Base-by-base conservation (phyloP, 2,888 invertebrate genomes). In the Sinopyrophorus schimmeli region DNA sequence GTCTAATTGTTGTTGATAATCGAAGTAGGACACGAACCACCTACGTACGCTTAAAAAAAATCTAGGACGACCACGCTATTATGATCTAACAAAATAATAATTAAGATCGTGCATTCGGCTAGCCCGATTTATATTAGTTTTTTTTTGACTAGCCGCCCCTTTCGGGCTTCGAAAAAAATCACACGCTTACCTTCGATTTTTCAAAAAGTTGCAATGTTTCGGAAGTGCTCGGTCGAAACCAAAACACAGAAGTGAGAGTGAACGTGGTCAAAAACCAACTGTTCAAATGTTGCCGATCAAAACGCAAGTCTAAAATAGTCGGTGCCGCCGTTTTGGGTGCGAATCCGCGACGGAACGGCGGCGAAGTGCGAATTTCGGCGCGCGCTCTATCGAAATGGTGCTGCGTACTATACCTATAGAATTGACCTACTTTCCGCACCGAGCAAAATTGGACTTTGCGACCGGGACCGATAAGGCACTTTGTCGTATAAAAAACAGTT, bases 351-450 rank as follows among this genome's bases (percentile, higher is more conserved):
- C 26, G 10, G 5, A 16, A 24, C 5, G 35, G 15, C 23, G 35
- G 3, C 6, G 27, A 14, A 12, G 11, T 27, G 5, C 3, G 6
- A 27, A 7, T 7, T 14, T 23, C 23, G 15, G 24, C 35, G 30
- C 14, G 43, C 44, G 50, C 44, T 39, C 35, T 4, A 6, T 5
- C 9, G 3, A 26, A 12, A 31, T 30, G 32, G 21, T 40, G 30
- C 37, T n/a, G 47, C 31, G 47, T 20, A 57, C 56, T 55, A 53
- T 44, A 39, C 49, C 51, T 50, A n/a, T 48, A 57, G 58, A 56
- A 54, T 37, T 58, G 58, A 57, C 58, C 58, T 51, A 58, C 51
- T 53, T 58, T 53, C 21, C 18, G 30, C 7, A 15, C 24, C 17
- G n/a, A 16, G 38, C 23, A 38, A 42, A 55, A 50, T 11, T 40